Evolutionary conservation across 2,113 vertebrate genomes (phyloP).

Genomic region (Dunckerocampus dactyliophorus): DNA sequence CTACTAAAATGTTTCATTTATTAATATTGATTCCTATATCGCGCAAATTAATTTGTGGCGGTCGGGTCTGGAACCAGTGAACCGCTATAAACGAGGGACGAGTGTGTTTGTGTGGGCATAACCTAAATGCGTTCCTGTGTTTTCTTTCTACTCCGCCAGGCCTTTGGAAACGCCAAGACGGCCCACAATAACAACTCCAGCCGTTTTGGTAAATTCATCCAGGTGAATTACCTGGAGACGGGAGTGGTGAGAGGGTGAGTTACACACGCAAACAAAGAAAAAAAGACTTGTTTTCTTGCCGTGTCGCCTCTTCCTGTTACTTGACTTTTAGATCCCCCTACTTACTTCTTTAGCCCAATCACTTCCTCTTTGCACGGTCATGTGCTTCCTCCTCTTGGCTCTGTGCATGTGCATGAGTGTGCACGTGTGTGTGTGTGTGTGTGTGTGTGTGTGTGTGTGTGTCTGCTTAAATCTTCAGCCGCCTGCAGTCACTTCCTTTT

Average conservation of each 20-base stretch:
- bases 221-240: slow-evolving; percentile 94
- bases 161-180: slow-evolving; percentile 97
- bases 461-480: slow-evolving; percentile 34
- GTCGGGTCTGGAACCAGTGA: no score
- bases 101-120: no score
- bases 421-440: background rate
- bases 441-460: slow-evolving; percentile 1
- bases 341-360: background rate
- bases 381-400: slow-evolving; percentile 14
- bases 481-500: slow-evolving; percentile 47
- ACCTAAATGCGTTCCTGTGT: background rate
- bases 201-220: slow-evolving; percentile 98
- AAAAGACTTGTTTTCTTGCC: background rate
- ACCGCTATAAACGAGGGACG: no score
- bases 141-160: slow-evolving; percentile 55
- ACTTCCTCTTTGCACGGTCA: slow-evolving; percentile 37
- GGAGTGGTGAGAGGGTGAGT: slow-evolving; percentile 95
- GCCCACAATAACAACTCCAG: slow-evolving; percentile 99
- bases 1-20: no score
- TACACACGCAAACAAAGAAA: background rate
- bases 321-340: background rate
- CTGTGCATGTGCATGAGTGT: background rate
- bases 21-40: no score
- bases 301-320: slow-evolving; percentile 8
- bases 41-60: no score